phyloP scores from a whole-genome alignment of 2,888 invertebrate genomes.

The Luperina testacea region DNA sequence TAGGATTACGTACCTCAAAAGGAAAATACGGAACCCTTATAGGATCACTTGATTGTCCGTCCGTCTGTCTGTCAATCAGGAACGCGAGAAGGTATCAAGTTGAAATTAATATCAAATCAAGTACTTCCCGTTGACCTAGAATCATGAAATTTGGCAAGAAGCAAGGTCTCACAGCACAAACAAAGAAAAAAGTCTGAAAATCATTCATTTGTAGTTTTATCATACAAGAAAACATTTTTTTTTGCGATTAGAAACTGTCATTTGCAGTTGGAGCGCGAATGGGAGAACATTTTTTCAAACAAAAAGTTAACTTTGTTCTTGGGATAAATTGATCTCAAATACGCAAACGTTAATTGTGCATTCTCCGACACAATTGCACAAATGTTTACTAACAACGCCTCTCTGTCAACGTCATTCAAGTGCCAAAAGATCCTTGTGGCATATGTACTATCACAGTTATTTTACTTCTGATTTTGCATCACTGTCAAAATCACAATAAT shows the following conservation, averaged over 20 bases:
- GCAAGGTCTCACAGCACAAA: not conserved
- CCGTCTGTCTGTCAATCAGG: not conserved
- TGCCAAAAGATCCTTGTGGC: not conserved
- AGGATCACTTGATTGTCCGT: not conserved
- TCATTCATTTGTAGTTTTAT: not conserved
- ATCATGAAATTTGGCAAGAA: not conserved
- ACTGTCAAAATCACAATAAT: not conserved
- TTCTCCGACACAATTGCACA: not conserved
- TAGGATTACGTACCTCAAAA: not conserved
- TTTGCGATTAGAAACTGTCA: not conserved
- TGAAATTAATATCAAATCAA: not conserved
- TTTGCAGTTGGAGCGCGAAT: not conserved
- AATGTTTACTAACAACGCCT: not conserved
- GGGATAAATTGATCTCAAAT: too few relatives aligned
- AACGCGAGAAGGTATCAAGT: not conserved
- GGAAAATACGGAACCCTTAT: not conserved
- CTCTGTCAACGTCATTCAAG: too few relatives aligned
- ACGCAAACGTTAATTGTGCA: not conserved
- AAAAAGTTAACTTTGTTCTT: not conserved
- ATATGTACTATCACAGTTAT: too few relatives aligned
- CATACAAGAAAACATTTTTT: not conserved
- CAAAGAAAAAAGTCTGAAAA: not conserved
- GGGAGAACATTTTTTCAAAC: not conserved
- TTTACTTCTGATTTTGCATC: too few relatives aligned
- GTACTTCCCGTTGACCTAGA: too few relatives aligned